A percentile compares a stretch with the other conserved stretches of the same genome.
phyloP scores from a whole-genome alignment of 1,140 invertebrate species.

The Lasioglossum albipes region DNA sequence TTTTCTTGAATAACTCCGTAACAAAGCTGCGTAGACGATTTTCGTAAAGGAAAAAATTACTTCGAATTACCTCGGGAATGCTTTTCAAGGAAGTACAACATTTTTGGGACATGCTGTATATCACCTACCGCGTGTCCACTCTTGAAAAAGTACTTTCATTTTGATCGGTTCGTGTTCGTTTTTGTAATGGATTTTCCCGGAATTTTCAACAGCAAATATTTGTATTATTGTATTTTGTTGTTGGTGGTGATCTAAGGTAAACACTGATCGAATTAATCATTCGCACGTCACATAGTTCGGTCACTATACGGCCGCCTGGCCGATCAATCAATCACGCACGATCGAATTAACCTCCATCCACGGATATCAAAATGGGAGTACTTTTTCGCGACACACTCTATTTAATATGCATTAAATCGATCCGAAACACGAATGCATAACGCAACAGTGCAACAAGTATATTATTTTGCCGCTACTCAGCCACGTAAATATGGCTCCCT shows the following conservation, averaged over 20 bases:
- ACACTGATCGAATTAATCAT: not conserved
- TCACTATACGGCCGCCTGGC: not conserved
- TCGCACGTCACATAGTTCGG: not conserved
- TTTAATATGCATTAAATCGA: constrained; percentile 27
- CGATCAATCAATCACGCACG: not conserved
- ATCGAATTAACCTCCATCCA: not conserved
- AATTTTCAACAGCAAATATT: too few species aligned
- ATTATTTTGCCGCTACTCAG: constrained; percentile 41
- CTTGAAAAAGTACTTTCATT: constrained; percentile 50
- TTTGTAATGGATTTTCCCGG: too few species aligned
- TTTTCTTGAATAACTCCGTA: too few species aligned
- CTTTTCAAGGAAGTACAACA: too few species aligned
- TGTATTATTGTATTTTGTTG: too few species aligned
- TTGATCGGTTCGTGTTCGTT: not conserved
- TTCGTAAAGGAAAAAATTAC: too few species aligned
- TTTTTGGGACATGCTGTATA: constrained; percentile 5
- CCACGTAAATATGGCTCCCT: constrained; percentile 51
- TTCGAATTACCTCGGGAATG: too few species aligned
- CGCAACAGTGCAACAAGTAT: constrained; percentile 53
- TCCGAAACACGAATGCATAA: constrained; percentile 34
- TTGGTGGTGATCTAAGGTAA: too few species aligned
- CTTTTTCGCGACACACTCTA: constrained; percentile 36
- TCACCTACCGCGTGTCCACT: constrained; percentile 12
- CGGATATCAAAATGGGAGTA: constrained; percentile 20
- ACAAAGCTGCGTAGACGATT: too few species aligned